Percentiles rank a stretch among this genome's conserved stretches.
Evolutionary conservation across 2,888 invertebrate genomes (phyloP).

Genomic region (Meliscaeva auricollis): DNA sequence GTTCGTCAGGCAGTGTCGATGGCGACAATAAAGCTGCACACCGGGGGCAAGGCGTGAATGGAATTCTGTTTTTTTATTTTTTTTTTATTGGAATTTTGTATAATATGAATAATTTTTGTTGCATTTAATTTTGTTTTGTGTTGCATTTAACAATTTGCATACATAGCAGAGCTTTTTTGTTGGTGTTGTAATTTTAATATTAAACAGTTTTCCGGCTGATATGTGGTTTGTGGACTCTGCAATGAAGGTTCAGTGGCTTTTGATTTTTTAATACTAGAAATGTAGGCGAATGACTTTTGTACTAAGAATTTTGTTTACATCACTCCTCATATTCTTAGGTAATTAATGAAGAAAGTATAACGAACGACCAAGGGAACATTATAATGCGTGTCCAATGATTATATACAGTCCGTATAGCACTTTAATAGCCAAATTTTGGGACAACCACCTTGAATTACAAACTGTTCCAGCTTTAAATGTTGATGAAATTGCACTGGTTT

Average conservation of each 20-base stretch:
- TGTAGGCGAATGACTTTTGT: constrained; percentile 41
- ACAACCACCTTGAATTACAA: too few species aligned
- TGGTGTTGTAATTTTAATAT: neutral
- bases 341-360: neutral
- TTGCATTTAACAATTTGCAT: constrained; percentile 22
- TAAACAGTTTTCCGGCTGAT: constrained; percentile 32
- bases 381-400: too few species aligned
- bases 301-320: constrained; percentile 16
- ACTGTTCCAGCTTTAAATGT: too few species aligned
- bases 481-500: too few species aligned
- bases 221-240: constrained; percentile 27
- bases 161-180: neutral
- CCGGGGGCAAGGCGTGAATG: constrained; percentile 13
- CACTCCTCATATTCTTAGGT: neutral
- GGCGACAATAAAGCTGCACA: constrained; percentile 15
- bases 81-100: constrained; percentile 18
- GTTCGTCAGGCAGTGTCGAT: neutral
- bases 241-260: constrained; percentile 32
- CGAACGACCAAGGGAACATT: neutral
- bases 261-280: constrained; percentile 4
- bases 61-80: constrained; percentile 6
- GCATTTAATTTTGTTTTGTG: constrained; percentile 17
- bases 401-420: too few species aligned
- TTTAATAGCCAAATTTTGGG: too few species aligned
- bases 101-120: constrained; percentile 8